Evolutionary conservation across 2,888 invertebrate genomes (phyloP), one percentile per base, ranked within the genome.

Genomic region (Sepiola atlantica): DNA sequence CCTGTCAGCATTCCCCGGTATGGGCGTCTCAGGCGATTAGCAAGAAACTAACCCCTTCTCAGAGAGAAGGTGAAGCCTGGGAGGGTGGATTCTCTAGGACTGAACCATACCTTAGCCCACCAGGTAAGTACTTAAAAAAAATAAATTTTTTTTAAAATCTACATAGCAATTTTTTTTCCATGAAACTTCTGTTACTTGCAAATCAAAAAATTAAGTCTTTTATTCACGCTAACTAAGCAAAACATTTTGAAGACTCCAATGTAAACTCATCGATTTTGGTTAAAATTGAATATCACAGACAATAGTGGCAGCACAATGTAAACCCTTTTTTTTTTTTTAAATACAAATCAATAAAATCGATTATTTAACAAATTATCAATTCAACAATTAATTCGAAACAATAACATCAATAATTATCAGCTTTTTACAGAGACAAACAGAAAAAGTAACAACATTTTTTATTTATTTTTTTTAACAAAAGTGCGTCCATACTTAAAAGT

Each of bases 241-340:
- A 61, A 77, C n/a, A 77, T 77, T 77, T 18, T 32, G 28, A n/a
- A 61, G n/a, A 77, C 77, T n/a, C 28, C n/a, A 77, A 77, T 77
- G 77, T 77, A 77, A 77, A 77, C n/a, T 61, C 18, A 77, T 77
- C 32, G 77, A 77, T 77, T 45, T 77, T n/a, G 16, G n/a, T 77
- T 16, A n/a, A n/a, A 77, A 77, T n/a, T 77, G n/a, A n/a, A 77
- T 77, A 77, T 77, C 77, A 77, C 77, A 77, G 77, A 77, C 61
- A 61, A 61, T 61, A 61, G 24, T 61, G 61, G 61, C 61, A 61
- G n/a, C n/a, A 77, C 32, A 16, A n/a, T n/a, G 77, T 77, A 77
- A 77, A 77, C 77, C 77, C 77, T 14, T 77, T 77, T 77, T 77
- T 1, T n/a, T n/a, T 77, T 77, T 77, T 77, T n/a, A 77, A 77